These are phyloP conservation scores for Acrobasis suavella DNA, from an alignment of 2,888 invertebrate species.

Conservation along the genomic window DNA sequence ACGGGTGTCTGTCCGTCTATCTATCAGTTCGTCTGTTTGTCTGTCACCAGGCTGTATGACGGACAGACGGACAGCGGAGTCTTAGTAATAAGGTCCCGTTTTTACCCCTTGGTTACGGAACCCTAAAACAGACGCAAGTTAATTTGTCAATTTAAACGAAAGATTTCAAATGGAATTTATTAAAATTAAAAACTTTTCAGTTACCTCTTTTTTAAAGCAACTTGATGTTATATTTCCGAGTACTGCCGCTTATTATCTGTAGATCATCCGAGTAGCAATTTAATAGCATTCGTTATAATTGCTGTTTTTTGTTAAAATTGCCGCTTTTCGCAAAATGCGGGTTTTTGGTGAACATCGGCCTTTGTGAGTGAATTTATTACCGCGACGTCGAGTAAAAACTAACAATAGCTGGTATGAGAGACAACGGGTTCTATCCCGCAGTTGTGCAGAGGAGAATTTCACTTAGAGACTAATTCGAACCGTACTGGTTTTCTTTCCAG, in stretches of 20 bases:
- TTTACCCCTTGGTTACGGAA: too few relatives aligned
- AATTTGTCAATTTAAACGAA: too few relatives aligned
- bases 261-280: conserved; percentile 28
- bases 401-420: conserved; percentile 41
- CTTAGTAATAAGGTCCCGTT: too few relatives aligned
- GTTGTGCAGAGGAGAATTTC: not conserved
- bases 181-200: too few relatives aligned
- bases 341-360: conserved; percentile 47
- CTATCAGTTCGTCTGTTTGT: too few relatives aligned
- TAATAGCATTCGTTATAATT: conserved; percentile 50
- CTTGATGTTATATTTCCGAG: not conserved
- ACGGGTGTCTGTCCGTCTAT: too few relatives aligned
- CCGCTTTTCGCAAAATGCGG: conserved; percentile 43
- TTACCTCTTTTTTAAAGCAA: not conserved
- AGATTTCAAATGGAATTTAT: too few relatives aligned
- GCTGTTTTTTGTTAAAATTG: conserved; percentile 48
- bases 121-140: too few relatives aligned
- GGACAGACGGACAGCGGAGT: too few relatives aligned
- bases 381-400: conserved; percentile 42
- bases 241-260: not conserved
- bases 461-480: not conserved
- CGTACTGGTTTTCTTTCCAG: too few relatives aligned
- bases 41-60: too few relatives aligned
- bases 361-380: conserved; percentile 57
- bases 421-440: conserved; percentile 4